These are phyloP conservation scores for Rhopalosiphum maidis DNA, from an alignment of 1,140 invertebrate species.

Conservation along the genomic window DNA sequence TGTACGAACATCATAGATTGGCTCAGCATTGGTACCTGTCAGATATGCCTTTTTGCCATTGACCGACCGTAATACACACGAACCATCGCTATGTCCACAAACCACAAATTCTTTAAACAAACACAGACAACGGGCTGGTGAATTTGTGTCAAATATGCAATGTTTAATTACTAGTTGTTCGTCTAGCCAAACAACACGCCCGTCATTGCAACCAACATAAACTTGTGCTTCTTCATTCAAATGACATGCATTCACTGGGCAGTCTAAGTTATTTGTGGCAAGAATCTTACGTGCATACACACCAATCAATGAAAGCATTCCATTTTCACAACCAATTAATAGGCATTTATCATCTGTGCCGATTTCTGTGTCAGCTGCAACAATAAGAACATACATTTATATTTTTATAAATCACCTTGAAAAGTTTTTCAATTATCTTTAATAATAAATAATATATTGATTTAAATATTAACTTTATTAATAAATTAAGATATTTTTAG, in stretches of 20 bases:
- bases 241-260: constrained; percentile 67
- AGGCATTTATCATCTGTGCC: constrained; percentile 72
- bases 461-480: no score
- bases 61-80: constrained; percentile 64
- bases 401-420: neutral
- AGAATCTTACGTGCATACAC: constrained; percentile 67
- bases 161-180: constrained; percentile 60
- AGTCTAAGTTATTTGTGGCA: constrained; percentile 63
- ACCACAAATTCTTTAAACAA: constrained; percentile 46
- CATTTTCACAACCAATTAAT: constrained; percentile 72
- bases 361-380: constrained; percentile 68
- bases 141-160: constrained; percentile 61
- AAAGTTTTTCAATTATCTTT: neutral
- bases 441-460: no score
- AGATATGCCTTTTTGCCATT: constrained; percentile 66
- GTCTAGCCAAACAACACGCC: constrained; percentile 65
- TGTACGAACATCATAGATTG: constrained; percentile 67
- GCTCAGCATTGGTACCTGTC: constrained; percentile 75
- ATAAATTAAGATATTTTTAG: no score
- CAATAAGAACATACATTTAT: constrained; percentile 61
- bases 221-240: constrained; percentile 63
- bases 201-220: constrained; percentile 66
- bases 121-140: constrained; percentile 61
- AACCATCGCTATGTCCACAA: constrained; percentile 68
- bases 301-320: constrained; percentile 67